Base-by-base conservation (phyloP, 2,888 invertebrate genomes). In the Salticus scenicus region DNA sequence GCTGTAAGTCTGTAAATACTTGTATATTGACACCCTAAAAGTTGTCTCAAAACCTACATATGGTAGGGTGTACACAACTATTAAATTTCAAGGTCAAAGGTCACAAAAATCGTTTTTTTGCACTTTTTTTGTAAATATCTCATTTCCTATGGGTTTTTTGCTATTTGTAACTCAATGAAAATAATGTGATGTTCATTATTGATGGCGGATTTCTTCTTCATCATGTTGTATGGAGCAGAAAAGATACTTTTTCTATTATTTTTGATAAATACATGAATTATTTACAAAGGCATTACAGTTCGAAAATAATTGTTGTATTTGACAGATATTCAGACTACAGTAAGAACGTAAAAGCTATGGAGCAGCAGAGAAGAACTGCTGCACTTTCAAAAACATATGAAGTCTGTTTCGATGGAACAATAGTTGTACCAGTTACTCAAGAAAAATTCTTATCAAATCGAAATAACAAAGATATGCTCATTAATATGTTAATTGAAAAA, bases 201-300 rank as follows among this genome's bases (percentile, higher is more conserved):
- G 51, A 51, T 51, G 51, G 51, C 17, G 67, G 67, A 67, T 67
- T 67, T 67, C 67, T 67, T 67, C 33, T 67, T 0, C n/a, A 31
- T 67, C 67, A n/a, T 4, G 33, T 67, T 33, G 67, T 28, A 33
- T 28, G 67, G 67, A 30, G 33, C 8, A 66, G 30, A 30, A 27
- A 66, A 17, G 66, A 24, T 67, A 67, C 67, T 67, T 67, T 67
- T 33, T 67, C 67, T 67, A 67, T 31, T 67, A 67, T 67, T 67
- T 67, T 67, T 1, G 28, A 67, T 31, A 67, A 33, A 8, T 67
- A 30, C 8, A 2, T 30, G 2, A 30, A 67, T 0, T 67, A 67
- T 30, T 67, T 67, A 33, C 67, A 67, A 67, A 67, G 0, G 33
- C 67, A 67, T 67, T 67, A 31, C 30, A n/a, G 67, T n/a, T 24